phyloP scores from a whole-genome alignment of 2,113 vertebrate species.

The Patagioenas fasciata region DNA sequence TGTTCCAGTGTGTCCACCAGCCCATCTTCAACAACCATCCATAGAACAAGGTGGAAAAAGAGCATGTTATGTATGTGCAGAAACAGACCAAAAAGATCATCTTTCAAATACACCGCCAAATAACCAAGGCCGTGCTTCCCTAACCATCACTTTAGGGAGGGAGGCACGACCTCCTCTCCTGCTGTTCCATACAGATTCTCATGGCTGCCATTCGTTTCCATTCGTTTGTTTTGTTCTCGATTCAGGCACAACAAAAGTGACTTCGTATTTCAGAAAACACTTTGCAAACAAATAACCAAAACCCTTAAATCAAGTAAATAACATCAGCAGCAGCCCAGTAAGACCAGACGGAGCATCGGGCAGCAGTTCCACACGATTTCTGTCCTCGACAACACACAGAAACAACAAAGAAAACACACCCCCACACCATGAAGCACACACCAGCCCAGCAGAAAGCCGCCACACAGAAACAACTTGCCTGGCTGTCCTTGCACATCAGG shows the following conservation, averaged over 20 bases:
- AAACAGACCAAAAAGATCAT: not conserved
- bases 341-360: not conserved
- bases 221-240: not conserved
- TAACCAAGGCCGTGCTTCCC: not conserved
- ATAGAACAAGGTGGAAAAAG: not conserved
- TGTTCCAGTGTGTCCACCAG: not conserved
- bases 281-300: not conserved
- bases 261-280: not conserved
- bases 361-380: not conserved
- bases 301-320: not conserved
- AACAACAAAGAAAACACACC: too few relatives aligned
- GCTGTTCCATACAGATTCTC: not conserved
- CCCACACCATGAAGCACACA: too few relatives aligned
- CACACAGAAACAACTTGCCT: constrained; percentile 71
- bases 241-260: not conserved
- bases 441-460: too few relatives aligned
- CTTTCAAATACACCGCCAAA: not conserved
- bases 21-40: not conserved
- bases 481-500: constrained; percentile 89
- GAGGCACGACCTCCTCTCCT: not conserved
- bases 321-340: not conserved
- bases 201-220: not conserved
- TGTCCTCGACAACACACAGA: not conserved
- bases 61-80: not conserved
- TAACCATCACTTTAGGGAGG: not conserved